A percentile compares a stretch with the other conserved stretches of the same genome.
These are phyloP conservation scores for Eulemur mongoz DNA, from an alignment of 2,797 vertebrate species.

Conservation along the genomic window DNA sequence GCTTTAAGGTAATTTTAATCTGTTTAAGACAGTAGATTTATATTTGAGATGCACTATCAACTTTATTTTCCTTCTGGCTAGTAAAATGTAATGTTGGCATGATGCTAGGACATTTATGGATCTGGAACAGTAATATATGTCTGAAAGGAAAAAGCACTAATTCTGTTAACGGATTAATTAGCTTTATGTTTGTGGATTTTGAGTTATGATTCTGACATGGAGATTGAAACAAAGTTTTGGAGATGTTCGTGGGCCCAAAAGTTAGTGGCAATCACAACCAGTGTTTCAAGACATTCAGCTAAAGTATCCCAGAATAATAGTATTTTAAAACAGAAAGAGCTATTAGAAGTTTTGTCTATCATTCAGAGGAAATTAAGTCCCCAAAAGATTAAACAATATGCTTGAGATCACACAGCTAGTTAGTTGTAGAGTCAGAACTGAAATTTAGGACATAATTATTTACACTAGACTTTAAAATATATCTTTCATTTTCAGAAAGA, in stretches of 20 bases:
- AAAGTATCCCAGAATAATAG: background rate
- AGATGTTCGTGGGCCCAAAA: background rate
- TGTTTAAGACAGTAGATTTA: background rate
- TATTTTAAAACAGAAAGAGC: background rate
- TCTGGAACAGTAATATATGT: background rate
- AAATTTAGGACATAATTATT: background rate
- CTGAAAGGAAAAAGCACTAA: background rate
- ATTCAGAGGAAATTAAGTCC: background rate
- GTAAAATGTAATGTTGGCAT: background rate
- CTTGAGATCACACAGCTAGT: background rate
- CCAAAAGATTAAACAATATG: background rate
- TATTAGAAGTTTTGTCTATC: background rate
- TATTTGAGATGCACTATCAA: background rate
- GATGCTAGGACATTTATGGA: background rate
- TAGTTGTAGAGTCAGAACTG: background rate
- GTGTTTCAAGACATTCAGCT: background rate
- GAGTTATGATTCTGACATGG: background rate
- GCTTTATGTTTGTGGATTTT: background rate
- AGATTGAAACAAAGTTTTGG: background rate
- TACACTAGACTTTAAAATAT: background rate
- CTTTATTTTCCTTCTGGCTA: background rate
- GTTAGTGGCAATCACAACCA: background rate
- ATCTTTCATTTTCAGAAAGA: background rate
- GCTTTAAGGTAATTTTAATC: background rate
- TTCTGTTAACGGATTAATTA: background rate